Conservation (phyloP, 2,113 vertebrate genomes). For the Xiphorhynchus elegans region DNA sequence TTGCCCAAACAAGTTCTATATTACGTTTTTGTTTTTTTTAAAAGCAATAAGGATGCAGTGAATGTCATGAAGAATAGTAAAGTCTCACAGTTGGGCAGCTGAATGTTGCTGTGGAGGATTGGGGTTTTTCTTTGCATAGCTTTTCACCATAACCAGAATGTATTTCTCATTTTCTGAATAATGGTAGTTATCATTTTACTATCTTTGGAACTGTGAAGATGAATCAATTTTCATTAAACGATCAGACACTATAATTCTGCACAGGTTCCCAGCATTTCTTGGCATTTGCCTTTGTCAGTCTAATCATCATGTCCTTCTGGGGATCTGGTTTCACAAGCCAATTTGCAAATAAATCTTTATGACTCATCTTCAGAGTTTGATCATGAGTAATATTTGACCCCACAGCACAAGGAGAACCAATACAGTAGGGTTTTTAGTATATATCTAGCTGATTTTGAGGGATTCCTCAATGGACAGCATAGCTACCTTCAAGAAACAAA, state of each 20-base stretch:
- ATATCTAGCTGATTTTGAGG: neutral
- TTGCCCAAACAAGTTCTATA: neutral
- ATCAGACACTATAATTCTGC: neutral
- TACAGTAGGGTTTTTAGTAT: neutral
- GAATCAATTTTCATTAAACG: neutral
- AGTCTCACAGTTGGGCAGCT: neutral
- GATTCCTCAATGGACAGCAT: neutral
- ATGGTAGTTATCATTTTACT: neutral
- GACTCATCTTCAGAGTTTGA: neutral
- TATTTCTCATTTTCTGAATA: neutral
- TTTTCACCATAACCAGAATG: neutral
- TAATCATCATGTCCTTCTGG: neutral
- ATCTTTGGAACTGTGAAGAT: neutral
- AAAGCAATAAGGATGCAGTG: neutral
- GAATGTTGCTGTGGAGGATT: neutral
- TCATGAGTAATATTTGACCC: neutral
- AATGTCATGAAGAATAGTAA: neutral
- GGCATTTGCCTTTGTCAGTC: neutral
- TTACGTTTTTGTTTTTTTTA: neutral
- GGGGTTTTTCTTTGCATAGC: neutral
- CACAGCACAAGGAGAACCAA: neutral
- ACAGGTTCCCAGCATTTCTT: neutral
- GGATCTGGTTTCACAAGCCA: neutral
- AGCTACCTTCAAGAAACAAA: neutral
- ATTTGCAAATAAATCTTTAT: constrained; percentile 2